phyloP scores from a whole-genome alignment of 1,140 invertebrate species.

The Drosophila tristis region DNA sequence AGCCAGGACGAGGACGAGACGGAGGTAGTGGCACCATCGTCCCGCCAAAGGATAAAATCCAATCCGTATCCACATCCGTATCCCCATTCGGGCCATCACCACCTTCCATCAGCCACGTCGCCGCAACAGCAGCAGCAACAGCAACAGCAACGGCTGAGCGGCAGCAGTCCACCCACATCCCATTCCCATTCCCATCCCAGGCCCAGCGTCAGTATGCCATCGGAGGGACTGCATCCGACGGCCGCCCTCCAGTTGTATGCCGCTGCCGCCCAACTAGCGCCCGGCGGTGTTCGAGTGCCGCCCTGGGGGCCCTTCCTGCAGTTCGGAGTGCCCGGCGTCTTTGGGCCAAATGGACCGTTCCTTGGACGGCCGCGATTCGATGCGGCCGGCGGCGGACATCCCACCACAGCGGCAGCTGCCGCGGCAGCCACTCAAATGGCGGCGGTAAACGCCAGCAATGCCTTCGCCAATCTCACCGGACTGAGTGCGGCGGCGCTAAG shows the following conservation, averaged over 20 bases:
- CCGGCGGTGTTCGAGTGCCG: slow-evolving; percentile 85
- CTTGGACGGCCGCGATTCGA: slow-evolving; percentile 75
- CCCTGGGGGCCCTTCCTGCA: slow-evolving; percentile 85
- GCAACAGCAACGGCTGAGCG: slow-evolving; percentile 35
- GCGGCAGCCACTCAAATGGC: slow-evolving; percentile 76
- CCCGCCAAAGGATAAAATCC: slow-evolving; percentile 20
- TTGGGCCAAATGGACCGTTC: slow-evolving; percentile 81
- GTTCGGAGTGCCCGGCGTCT: slow-evolving; percentile 85
- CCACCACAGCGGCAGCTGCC: slow-evolving; percentile 63
- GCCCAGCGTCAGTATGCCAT: slow-evolving; percentile 60
- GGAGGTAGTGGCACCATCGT: slow-evolving; percentile 4
- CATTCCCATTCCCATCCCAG: slow-evolving; percentile 18
- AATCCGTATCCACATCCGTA: neutral
- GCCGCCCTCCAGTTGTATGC: slow-evolving; percentile 86
- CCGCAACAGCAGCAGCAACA: slow-evolving; percentile 38
- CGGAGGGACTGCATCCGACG: slow-evolving; percentile 85
- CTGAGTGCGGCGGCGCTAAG: slow-evolving; percentile 77
- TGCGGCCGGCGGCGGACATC: slow-evolving; percentile 53
- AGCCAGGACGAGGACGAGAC: slow-evolving; percentile 32
- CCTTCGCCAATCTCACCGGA: slow-evolving; percentile 82
- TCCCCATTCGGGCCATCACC: neutral
- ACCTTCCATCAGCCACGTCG: slow-evolving; percentile 37
- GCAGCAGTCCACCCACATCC: slow-evolving; percentile 10
- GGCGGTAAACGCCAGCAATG: slow-evolving; percentile 80
- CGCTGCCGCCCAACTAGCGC: slow-evolving; percentile 86